These are phyloP conservation scores for Dendrophyllia cribrosa DNA, from an alignment of 64 coral and sea anemone genomes.

Conservation along the genomic window DNA sequence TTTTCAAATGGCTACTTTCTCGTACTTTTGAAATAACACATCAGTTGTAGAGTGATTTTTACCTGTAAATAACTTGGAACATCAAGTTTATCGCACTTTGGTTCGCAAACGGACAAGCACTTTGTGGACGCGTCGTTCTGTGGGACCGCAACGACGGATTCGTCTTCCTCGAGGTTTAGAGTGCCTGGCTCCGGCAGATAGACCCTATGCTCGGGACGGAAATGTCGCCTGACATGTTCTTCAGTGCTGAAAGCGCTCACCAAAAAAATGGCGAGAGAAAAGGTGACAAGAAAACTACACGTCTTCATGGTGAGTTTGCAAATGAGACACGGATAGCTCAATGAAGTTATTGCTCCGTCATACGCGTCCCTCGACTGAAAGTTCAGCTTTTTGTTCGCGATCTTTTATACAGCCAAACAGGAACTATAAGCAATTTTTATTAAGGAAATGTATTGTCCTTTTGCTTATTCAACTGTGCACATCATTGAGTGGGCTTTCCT, in stretches of 20 bases:
- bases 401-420: slow-evolving; percentile 28
- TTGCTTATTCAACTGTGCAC: too few species aligned
- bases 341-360: background rate
- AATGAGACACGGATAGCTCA: background rate
- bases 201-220: background rate
- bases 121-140: background rate
- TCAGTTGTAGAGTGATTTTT: background rate
- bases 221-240: background rate
- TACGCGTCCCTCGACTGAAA: background rate
- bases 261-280: background rate
- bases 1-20: too few species aligned
- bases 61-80: background rate
- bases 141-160: background rate
- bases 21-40: background rate
- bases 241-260: background rate
- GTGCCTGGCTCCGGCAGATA: background rate
- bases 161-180: background rate
- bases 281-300: background rate
- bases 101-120: background rate
- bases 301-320: background rate
- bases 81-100: background rate
- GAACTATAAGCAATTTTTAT: background rate
- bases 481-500: background rate
- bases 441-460: background rate
- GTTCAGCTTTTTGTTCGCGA: background rate